Evolutionary conservation across 2,797 vertebrate species (phyloP), one percentile per base, ranked within the genome.

Genomic region (Naso thynnoides): DNA sequence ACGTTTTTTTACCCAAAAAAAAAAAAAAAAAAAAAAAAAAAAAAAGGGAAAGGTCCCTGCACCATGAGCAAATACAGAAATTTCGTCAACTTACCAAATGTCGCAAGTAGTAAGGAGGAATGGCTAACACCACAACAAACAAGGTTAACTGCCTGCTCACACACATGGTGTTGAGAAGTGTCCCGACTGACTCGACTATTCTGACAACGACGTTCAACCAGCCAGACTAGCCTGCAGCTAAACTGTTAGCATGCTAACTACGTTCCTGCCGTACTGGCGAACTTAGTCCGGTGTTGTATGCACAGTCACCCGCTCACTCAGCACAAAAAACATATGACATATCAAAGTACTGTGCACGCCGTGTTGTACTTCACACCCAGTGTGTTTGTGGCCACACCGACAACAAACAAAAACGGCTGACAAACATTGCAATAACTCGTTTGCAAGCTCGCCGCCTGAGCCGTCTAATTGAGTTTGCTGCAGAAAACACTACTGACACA

Each of bases 201-300:
- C 71, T 86, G 78, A 84, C 86, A 78, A 80, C 81, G 78, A 81
- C 78, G 67, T 73, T 16, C 44, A 42, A 58, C 1, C 72, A 78
- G 77, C 15, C 70, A 59, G 23, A 69, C 57, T 79, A 89, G 91
- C 82, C 86, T 36, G 64, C 65, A 73, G 90, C 88, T 91, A 85
- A 44, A 24, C 73, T 23, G 65, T n/a, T 92, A 93, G 89, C 92
- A 89, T 92, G 89, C 90, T 92, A 93, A 85, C 85, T 78, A 60
- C 74, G 76, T 6, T 59, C 23, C 86, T 73, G 84, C 78, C 73
- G 72, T 66, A 70, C 82, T 76, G 89, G 73, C 85, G 81, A 93
- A 93, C 88, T 93, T 92, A 79, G 88, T 88, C 87, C 83, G 78
- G 82, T 87, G 85, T 86, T 86, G 86, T 76, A 19, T 81, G 82